Evolutionary conservation across 1,140 invertebrate species (phyloP).

Genomic region (Hypothenemus hampei): DNA sequence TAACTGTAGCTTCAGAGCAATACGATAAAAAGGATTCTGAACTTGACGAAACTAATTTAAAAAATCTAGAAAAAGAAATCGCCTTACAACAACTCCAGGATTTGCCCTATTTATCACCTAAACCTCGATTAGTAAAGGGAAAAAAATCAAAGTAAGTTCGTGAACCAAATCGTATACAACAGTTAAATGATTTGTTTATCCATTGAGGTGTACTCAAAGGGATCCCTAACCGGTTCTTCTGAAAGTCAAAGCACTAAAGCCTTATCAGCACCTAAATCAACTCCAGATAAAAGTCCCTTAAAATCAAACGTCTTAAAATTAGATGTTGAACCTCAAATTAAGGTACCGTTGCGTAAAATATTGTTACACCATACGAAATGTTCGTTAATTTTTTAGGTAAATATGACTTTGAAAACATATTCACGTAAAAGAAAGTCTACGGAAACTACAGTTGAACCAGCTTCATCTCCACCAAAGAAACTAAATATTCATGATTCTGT

Average conservation of each 20-base stretch:
- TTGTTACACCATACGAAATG: no score
- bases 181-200: no score
- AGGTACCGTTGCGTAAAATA: constrained; percentile 3
- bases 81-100: constrained; percentile 42
- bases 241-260: background rate
- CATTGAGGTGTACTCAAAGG: constrained; percentile 2
- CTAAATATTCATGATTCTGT: constrained; percentile 10
- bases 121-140: constrained; percentile 13
- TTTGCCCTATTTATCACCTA: constrained; percentile 31
- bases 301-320: background rate
- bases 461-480: constrained; percentile 25
- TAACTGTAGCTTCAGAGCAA: constrained; percentile 4
- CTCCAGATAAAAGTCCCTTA: background rate
- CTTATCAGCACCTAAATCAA: background rate
- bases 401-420: constrained; percentile 40
- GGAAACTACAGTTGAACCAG: constrained; percentile 23
- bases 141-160: constrained; percentile 11
- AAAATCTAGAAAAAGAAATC: constrained; percentile 40
- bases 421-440: constrained; percentile 40
- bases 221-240: background rate
- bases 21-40: constrained; percentile 3
- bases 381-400: constrained; percentile 18
- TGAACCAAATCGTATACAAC: background rate
- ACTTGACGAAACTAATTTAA: constrained; percentile 29
- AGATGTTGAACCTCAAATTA: constrained; percentile 14